A percentile compares a stretch with the other conserved stretches of the same genome.
Conservation (phyloP, 2,113 vertebrate genomes). For the Ailuropoda melanoleuca region DNA sequence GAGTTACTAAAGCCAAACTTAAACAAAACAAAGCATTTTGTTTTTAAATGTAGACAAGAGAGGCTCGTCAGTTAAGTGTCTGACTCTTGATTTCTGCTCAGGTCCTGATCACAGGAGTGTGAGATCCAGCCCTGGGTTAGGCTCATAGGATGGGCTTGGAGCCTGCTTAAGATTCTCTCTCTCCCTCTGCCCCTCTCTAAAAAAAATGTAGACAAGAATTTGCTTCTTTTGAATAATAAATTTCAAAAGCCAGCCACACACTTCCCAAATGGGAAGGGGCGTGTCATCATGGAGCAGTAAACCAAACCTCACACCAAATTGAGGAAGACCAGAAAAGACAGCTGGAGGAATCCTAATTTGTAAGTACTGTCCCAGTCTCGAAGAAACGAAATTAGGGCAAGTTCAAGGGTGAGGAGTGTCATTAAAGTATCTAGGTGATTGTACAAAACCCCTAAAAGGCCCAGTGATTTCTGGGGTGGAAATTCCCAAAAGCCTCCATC, state of each 20-base stretch:
- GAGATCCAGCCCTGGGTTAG: background rate
- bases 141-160: background rate
- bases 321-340: background rate
- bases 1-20: background rate
- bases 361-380: background rate
- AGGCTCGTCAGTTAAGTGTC: background rate
- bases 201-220: background rate
- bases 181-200: background rate
- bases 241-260: background rate
- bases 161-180: background rate
- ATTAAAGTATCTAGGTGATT: background rate
- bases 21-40: background rate
- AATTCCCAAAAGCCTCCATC: background rate
- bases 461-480: conserved; percentile 37
- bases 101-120: background rate
- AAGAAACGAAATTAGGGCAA: background rate
- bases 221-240: background rate
- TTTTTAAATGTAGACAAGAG: background rate
- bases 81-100: background rate
- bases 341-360: background rate
- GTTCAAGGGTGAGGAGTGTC: background rate
- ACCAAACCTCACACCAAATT: background rate
- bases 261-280: background rate
- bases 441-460: background rate
- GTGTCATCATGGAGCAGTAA: background rate